Conservation (phyloP, 2,888 invertebrate species). For the Nymphalis urticae region DNA sequence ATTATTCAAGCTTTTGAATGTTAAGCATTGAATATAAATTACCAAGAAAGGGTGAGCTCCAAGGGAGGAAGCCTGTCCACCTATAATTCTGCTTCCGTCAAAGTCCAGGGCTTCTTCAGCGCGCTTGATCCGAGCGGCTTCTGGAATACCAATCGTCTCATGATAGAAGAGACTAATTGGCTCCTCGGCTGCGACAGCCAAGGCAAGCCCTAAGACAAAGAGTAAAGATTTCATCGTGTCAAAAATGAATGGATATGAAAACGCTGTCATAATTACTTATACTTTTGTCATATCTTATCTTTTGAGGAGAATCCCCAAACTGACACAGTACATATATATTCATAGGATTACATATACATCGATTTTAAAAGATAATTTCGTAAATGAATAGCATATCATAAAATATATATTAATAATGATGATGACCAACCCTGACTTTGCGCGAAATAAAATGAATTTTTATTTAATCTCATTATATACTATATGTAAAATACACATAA, state of each 20-base stretch:
- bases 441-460: too few species aligned
- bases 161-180: conserved; percentile 41
- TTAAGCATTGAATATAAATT: conserved; percentile 7
- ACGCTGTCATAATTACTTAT: too few species aligned
- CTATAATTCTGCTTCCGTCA: conserved; percentile 47
- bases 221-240: conserved; percentile 9
- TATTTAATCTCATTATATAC: too few species aligned
- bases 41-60: conserved; percentile 44
- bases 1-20: not conserved
- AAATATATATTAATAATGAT: too few species aligned
- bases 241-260: not conserved
- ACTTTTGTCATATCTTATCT: too few species aligned
- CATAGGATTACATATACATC: too few species aligned
- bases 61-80: conserved; percentile 42
- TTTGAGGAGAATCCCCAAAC: too few species aligned
- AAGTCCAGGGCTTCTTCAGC: conserved; percentile 46
- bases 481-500: too few species aligned
- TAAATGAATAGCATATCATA: too few species aligned
- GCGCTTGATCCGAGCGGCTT: conserved; percentile 44
- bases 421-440: too few species aligned
- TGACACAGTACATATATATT: too few species aligned
- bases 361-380: too few species aligned
- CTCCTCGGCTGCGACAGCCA: conserved; percentile 4
- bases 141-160: conserved; percentile 44
- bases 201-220: conserved; percentile 1